Evolutionary conservation across 2,113 vertebrate species (phyloP).

Genomic region (Hydropotes inermis): DNA sequence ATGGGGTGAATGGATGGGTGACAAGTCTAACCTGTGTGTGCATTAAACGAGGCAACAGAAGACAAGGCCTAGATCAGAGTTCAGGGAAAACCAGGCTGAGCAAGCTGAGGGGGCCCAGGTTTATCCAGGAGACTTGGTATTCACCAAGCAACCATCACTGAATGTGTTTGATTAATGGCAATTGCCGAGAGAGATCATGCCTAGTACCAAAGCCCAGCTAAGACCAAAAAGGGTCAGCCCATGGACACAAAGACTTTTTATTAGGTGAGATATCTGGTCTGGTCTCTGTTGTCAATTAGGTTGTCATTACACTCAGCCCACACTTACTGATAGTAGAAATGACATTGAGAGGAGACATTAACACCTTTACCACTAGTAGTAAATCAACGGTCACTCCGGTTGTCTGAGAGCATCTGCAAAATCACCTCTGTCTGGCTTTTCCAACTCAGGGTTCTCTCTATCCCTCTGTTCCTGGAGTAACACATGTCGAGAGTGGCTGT

Average conservation of each 20-base stretch:
- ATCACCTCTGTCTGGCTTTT: not conserved
- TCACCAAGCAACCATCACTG: not conserved
- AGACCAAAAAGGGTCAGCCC: not conserved
- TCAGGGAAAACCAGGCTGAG: not conserved
- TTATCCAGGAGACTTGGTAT: not conserved
- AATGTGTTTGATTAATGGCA: not conserved
- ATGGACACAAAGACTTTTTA: constrained; percentile 36
- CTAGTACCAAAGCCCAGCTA: not conserved
- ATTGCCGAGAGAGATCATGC: not conserved
- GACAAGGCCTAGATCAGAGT: not conserved
- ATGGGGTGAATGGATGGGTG: not conserved
- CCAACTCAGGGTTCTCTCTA: not conserved
- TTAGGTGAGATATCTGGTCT: constrained; percentile 48
- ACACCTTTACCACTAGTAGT: not conserved
- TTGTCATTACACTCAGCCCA: not conserved
- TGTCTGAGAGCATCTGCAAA: not conserved
- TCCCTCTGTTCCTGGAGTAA: not conserved
- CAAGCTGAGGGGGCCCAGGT: not conserved
- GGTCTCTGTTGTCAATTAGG: constrained; percentile 49
- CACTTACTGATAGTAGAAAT: not conserved
- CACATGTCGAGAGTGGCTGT: not conserved
- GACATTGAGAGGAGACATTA: not conserved
- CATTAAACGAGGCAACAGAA: not conserved
- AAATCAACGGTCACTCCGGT: constrained; percentile 2
- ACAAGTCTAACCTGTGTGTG: not conserved